Percentiles rank a stretch among this genome's conserved stretches.
Evolutionary conservation across 2,888 invertebrate genomes (phyloP).

Genomic region (Phorcus lineatus): DNA sequence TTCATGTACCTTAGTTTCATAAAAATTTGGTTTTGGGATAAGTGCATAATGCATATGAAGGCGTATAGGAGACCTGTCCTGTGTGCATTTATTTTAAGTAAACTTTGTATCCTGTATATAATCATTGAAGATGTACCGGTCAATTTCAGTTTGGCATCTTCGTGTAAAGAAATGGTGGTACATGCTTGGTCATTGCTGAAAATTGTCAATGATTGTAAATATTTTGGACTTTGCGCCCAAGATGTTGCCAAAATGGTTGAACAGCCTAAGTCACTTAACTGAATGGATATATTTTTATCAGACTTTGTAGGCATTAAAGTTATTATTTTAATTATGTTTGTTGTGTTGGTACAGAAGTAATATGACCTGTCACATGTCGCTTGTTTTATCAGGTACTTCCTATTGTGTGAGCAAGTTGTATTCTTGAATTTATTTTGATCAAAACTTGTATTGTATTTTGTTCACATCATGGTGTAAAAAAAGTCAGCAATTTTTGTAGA

Average conservation of each 20-base stretch:
- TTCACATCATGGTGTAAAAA: slow-evolving; percentile 4
- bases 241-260: background rate
- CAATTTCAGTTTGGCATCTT: too few species aligned
- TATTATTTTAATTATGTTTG: slow-evolving; percentile 7
- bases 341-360: background rate
- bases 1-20: too few species aligned
- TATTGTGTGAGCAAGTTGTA: background rate
- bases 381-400: background rate
- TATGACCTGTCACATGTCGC: background rate
- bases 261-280: background rate
- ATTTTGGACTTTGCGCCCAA: background rate
- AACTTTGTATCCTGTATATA: too few species aligned
- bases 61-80: too few species aligned
- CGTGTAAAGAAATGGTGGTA: too few species aligned
- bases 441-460: background rate
- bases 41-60: too few species aligned
- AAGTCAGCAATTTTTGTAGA: slow-evolving; percentile 5
- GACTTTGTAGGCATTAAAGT: slow-evolving; percentile 1
- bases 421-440: slow-evolving; percentile 6
- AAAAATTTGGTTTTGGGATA: too few species aligned
- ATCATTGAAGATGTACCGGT: too few species aligned
- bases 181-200: too few species aligned
- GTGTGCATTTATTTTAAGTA: too few species aligned
- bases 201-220: too few species aligned
- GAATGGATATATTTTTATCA: slow-evolving; percentile 4